Conservation (phyloP, 2,888 invertebrate species). For the Salticus scenicus region DNA sequence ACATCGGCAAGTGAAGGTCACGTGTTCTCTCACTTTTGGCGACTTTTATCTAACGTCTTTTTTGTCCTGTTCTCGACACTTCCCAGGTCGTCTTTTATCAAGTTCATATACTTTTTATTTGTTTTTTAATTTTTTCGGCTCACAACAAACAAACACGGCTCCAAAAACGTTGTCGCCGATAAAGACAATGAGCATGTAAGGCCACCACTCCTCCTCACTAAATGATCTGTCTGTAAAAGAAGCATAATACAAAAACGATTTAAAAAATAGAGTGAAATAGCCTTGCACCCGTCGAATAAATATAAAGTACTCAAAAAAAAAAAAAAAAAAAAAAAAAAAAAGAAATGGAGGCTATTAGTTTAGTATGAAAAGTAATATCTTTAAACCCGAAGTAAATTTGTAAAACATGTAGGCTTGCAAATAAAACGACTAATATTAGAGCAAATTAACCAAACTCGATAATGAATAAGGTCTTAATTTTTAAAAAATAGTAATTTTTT, state of each 20-base stretch:
- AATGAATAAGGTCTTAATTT: too few relatives aligned
- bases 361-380: too few relatives aligned
- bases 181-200: conserved; percentile 27
- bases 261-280: too few relatives aligned
- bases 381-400: too few relatives aligned
- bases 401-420: too few relatives aligned
- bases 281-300: too few relatives aligned
- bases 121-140: conserved; percentile 21
- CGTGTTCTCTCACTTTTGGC: conserved; percentile 12
- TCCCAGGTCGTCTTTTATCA: conserved; percentile 46
- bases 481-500: too few relatives aligned
- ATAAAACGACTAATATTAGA: too few relatives aligned
- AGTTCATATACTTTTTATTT: conserved; percentile 22
- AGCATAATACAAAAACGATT: neutral
- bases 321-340: too few relatives aligned
- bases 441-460: too few relatives aligned
- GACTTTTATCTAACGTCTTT: neutral
- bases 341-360: too few relatives aligned
- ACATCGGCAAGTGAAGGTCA: conserved; percentile 61
- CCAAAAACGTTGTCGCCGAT: conserved; percentile 40
- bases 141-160: conserved; percentile 61
- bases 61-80: neutral
- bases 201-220: conserved; percentile 28
- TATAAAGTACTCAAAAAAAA: too few relatives aligned
- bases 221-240: neutral